Base-by-base conservation (phyloP, 2,113 vertebrate genomes). In the Nematolebias whitei region DNA sequence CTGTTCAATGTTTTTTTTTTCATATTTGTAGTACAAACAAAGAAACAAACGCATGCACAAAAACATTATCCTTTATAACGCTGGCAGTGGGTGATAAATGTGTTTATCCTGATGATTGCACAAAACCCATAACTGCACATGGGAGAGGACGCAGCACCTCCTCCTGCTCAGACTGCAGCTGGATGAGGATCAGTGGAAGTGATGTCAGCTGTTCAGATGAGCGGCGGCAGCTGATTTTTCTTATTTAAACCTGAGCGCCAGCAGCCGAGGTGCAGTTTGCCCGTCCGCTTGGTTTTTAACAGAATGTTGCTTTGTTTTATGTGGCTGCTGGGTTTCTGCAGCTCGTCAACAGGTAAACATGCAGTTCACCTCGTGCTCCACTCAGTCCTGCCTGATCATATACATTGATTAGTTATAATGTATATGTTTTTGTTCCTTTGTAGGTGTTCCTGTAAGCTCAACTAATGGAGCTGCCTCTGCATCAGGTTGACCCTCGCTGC, bases 281-380 rank as follows among this genome's bases (percentile, higher is more conserved):
- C 19, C 2, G 1, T 20, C 9, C 38, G 0, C n/a, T 15, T 54
- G 13, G 35, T 23, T n/a, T 5, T 13, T 1, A 3, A 1, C 2
- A 23, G 0, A 39, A 2, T 1, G 24, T 32, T 41, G 1, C 16
- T 2, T 2, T 29, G 2, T 44, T 53, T 1, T 0, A 58, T 69
- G 76, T 66, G 52, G 64, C 12, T 78, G 3, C 44, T 86, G 44
- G 11, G 48, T 0, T 2, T 69, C 6, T 5, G 64, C 63, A 75
- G 63, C 20, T 6, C 43, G 12, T 41, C 9, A 5, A 20, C 70
- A 64, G 85, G 85, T 84, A 75, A 8, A 18, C 4, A 18, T 20
- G n/a, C 0, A 1, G 15, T 12, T 0, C 1, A 23, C 1, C 1
- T 0, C 10, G 19, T 1, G 44, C 2, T 24, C 4, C 5, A 29